Evolutionary conservation across 1,140 invertebrate species (phyloP).

Genomic region (Drosophila malerkotliana): DNA sequence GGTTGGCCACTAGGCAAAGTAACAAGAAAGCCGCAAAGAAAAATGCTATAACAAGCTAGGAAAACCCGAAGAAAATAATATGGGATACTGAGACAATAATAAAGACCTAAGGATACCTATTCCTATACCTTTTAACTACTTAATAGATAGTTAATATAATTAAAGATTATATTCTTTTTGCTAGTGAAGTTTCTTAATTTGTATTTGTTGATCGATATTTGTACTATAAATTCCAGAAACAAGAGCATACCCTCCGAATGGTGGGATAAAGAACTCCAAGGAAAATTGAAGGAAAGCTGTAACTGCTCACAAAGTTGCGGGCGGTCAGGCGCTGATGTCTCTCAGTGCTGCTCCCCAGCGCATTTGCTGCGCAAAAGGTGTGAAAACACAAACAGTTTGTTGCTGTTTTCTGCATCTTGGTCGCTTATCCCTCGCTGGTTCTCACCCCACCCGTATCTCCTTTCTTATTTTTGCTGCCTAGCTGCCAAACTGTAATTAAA

Average conservation of each 20-base stretch:
- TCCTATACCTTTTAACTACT: neutral
- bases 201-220: neutral
- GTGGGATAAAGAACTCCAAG: constrained; percentile 2
- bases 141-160: neutral
- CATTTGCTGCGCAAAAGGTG: constrained; percentile 77
- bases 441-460: neutral
- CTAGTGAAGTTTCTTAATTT: neutral
- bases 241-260: neutral
- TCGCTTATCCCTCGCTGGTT: constrained; percentile 36
- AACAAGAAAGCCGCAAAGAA: constrained; percentile 26
- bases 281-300: constrained; percentile 34
- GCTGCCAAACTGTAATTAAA: constrained; percentile 74
- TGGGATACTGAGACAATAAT: constrained; percentile 4
- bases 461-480: constrained; percentile 13
- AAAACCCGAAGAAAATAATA: constrained; percentile 1
- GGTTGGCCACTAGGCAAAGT: constrained; percentile 15
- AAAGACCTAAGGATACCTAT: constrained; percentile 17
- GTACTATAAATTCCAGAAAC: neutral
- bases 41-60: constrained; percentile 4
- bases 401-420: constrained; percentile 56
- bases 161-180: neutral
- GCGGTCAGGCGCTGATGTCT: constrained; percentile 53
- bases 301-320: constrained; percentile 62
- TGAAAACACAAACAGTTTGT: constrained; percentile 80
- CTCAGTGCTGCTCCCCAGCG: constrained; percentile 45